These are phyloP conservation scores for Lordiphosa mommai DNA, from an alignment of 1,140 invertebrate species.

Conservation along the genomic window DNA sequence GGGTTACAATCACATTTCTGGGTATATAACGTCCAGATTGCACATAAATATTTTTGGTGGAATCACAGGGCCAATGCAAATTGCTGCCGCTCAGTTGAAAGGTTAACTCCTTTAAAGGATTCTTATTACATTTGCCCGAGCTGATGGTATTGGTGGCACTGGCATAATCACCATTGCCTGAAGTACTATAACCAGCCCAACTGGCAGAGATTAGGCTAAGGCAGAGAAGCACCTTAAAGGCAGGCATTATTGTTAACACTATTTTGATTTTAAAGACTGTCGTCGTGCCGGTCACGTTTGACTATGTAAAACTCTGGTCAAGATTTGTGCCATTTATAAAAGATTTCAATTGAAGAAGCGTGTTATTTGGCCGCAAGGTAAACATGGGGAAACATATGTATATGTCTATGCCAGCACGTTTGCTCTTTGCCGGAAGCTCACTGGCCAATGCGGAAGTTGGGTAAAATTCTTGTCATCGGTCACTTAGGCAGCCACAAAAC, in stretches of 20 bases:
- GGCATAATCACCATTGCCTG: conserved; percentile 11
- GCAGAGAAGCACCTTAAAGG: not conserved
- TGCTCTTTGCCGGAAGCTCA: conserved; percentile 18
- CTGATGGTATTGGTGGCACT: conserved; percentile 40
- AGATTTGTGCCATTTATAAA: conserved; percentile 22
- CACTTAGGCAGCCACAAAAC: not conserved
- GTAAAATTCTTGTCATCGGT: not conserved
- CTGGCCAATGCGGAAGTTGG: conserved; percentile 28
- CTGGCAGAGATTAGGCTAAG: not conserved
- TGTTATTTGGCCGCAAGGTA: conserved; percentile 48
- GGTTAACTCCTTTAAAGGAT: conserved; percentile 67
- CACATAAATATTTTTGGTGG: conserved; percentile 82
- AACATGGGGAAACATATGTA: conserved; percentile 53
- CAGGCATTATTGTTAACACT: no score
- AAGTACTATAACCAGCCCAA: conserved; percentile 31
- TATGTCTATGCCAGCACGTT: conserved; percentile 39
- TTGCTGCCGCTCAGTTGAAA: conserved; percentile 80
- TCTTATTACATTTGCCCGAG: conserved; percentile 53
- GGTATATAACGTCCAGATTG: conserved; percentile 82
- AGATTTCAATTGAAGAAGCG: conserved; percentile 23
- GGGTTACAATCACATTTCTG: conserved; percentile 83
- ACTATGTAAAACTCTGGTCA: conserved; percentile 44
- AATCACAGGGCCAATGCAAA: conserved; percentile 82
- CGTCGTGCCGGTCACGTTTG: conserved; percentile 18
- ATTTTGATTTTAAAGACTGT: conserved; percentile 26